These are phyloP conservation scores for Bombus impatiens DNA, from an alignment of 1,140 invertebrate genomes.

Conservation along the genomic window DNA sequence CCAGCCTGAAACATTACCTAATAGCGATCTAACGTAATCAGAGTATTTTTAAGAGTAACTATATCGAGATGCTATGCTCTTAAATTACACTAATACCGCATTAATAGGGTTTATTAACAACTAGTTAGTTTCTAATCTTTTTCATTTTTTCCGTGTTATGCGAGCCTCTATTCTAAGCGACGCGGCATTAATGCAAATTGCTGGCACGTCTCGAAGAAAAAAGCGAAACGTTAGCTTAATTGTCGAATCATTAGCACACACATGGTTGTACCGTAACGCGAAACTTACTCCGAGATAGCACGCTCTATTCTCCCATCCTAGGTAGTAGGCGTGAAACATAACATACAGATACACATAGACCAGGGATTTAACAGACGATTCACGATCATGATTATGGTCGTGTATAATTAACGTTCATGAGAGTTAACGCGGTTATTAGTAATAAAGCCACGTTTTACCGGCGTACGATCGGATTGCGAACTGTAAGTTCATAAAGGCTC, in stretches of 20 bases:
- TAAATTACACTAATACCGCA: not conserved
- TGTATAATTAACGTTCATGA: slow-evolving; percentile 21
- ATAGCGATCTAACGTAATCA: not conserved
- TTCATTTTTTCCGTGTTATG: not conserved
- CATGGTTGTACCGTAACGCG: not conserved
- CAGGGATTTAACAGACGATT: slow-evolving; percentile 26
- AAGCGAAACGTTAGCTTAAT: slow-evolving; percentile 33
- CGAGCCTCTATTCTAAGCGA: not conserved
- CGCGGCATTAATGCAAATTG: slow-evolving; percentile 13
- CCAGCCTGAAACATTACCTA: not conserved
- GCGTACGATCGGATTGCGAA: slow-evolving; percentile 19
- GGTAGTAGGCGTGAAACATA: slow-evolving; percentile 71
- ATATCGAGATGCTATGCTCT: not conserved
- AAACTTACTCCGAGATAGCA: slow-evolving; percentile 65
- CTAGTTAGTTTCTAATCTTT: not conserved
- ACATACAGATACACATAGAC: slow-evolving; percentile 30
- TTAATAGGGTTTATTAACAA: not conserved
- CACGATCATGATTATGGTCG: slow-evolving; percentile 1
- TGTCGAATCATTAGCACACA: slow-evolving; percentile 10
- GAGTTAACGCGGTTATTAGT: slow-evolving; percentile 6
- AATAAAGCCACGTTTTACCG: slow-evolving; percentile 23
- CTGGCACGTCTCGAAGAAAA: not conserved
- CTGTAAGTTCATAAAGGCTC: slow-evolving; percentile 63
- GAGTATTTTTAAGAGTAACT: not conserved
- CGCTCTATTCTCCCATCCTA: slow-evolving; percentile 68